phyloP scores from a whole-genome alignment of 2,888 invertebrate species.

The Clunio marinus region DNA sequence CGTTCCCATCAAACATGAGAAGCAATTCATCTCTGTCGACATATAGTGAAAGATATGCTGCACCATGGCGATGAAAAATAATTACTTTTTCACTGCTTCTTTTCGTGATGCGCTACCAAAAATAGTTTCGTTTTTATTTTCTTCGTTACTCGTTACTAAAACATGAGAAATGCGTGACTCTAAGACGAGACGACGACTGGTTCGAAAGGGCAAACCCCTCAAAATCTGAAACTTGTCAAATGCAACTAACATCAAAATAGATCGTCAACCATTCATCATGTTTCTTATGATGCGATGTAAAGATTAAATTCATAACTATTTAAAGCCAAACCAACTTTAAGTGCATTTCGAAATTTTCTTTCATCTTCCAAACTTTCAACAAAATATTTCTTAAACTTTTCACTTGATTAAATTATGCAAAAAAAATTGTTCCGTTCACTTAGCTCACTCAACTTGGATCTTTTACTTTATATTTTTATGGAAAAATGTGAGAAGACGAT shows the following conservation, averaged over 20 bases:
- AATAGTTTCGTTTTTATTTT: neutral
- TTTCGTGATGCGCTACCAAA: neutral
- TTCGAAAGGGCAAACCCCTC: neutral
- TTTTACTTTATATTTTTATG: no score
- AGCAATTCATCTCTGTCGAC: constrained; percentile 32
- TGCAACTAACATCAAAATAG: no score
- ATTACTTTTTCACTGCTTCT: neutral
- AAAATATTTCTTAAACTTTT: no score
- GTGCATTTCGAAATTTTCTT: no score
- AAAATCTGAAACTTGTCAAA: neutral
- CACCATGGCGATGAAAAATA: constrained; percentile 1
- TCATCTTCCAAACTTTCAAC: no score
- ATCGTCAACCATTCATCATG: no score
- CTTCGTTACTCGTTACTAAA: neutral
- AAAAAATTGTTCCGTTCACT: no score
- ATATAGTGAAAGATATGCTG: neutral
- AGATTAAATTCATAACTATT: neutral
- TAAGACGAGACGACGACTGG: neutral
- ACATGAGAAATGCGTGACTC: constrained; percentile 12
- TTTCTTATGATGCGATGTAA: no score
- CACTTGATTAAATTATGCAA: no score
- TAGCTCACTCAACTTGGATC: no score
- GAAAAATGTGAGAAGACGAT: no score
- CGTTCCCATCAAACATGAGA: constrained; percentile 6
- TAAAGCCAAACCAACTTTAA: no score